Evolutionary conservation across 2,888 invertebrate species (phyloP), one percentile per base, ranked within the genome.

Genomic region (Branchellion lobata): DNA sequence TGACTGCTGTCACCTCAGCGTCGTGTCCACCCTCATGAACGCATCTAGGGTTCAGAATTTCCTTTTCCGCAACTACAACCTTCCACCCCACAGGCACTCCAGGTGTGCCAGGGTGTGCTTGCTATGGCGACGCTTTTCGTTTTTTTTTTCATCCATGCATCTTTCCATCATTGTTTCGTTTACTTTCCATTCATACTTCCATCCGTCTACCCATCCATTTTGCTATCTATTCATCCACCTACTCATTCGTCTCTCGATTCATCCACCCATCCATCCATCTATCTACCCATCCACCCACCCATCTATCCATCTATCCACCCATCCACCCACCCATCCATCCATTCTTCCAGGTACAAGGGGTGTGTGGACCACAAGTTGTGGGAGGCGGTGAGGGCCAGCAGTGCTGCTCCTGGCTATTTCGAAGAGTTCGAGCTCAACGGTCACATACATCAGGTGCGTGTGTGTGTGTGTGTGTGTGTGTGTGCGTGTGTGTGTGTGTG

Each of bases 331-430:
- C 8, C 65, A n/a, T 8, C 29, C 65, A 65, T 65, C 65, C n/a
- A 27, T 29, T 8, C 65, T 5, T 11, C 21, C 69, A 69, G 85
- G 69, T 86, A 93, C 87, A 90, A 91, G 80, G 94, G 94, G 72
- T 91, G 91, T 75, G 90, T 91, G 83, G 90, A 91, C 81, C 91
- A 92, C 82, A 75, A 31, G 29, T 68, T 83, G 47, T 95, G 94
- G 94, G 92, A 94, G 88, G 93, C 93, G 21, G 92, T 94, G 34
- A 89, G 94, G 83, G 95, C 95, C 0, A 94, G 94, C 0, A 93
- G 94, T 68, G 95, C 95, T 69, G 95, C 95, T 3, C 96, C 95
- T 1, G 93, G 93, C 0, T 95, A 94, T 89, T 96, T 94, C 89
- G 92, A 92, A 85, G 95, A 86, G 72, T 85, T 84, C 78, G 81